Evolutionary conservation across 2,888 invertebrate genomes (phyloP).

Genomic region (Lymantria monacha): DNA sequence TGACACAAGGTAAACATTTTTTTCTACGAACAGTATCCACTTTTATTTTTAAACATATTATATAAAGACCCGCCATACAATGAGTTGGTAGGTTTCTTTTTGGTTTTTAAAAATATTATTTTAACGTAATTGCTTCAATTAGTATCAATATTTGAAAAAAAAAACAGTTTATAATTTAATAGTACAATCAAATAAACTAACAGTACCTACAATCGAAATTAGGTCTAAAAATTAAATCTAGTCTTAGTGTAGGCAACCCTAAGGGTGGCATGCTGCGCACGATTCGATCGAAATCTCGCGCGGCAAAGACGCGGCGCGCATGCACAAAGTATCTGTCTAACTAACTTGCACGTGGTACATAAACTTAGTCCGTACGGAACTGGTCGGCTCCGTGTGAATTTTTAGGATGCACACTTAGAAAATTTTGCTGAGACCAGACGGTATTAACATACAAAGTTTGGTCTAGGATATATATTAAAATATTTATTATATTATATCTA

Average conservation of each 20-base stretch:
- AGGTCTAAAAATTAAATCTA: background rate
- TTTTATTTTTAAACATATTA: too few relatives aligned
- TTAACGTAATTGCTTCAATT: too few relatives aligned
- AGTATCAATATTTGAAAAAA: too few relatives aligned
- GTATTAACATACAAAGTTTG: background rate
- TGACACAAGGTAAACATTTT: too few relatives aligned
- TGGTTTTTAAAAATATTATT: too few relatives aligned
- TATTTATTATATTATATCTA: too few relatives aligned
- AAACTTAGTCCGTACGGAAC: conserved; percentile 38
- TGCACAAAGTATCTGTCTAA: conserved; percentile 38
- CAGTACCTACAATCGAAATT: too few relatives aligned
- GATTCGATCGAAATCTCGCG: conserved; percentile 61
- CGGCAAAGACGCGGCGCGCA: conserved; percentile 47
- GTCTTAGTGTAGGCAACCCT: conserved; percentile 7
- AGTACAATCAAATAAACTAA: too few relatives aligned
- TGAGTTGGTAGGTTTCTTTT: too few relatives aligned
- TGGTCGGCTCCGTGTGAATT: conserved; percentile 25
- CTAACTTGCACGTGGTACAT: conserved; percentile 38
- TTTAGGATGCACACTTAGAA: conserved; percentile 23
- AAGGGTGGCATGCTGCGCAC: conserved; percentile 47
- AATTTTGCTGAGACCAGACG: conserved; percentile 1
- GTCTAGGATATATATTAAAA: background rate
- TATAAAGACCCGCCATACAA: too few relatives aligned
- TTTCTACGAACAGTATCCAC: too few relatives aligned
- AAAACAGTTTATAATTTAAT: too few relatives aligned